A percentile compares a stretch with the other conserved stretches of the same genome.
Conservation (phyloP, 2,113 vertebrate genomes). For the Corythoichthys haematopterus region DNA sequence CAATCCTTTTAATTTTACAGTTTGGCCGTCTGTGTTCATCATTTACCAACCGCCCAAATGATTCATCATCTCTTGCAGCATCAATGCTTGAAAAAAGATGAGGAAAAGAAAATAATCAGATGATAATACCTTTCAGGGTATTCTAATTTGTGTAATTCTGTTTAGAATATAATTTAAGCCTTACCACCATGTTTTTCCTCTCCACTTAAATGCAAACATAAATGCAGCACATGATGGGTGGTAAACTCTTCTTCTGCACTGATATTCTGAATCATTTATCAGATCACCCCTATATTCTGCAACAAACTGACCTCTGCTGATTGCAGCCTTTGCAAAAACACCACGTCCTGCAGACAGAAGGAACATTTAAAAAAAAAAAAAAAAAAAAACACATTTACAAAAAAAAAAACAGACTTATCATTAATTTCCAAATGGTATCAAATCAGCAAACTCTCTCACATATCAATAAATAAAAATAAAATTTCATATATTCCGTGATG, state of each 20-base stretch:
- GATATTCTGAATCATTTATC: no score
- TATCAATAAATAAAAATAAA: no score
- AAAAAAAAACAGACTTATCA: no score
- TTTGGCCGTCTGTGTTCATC: slow-evolving; percentile 1
- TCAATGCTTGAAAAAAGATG: slow-evolving; percentile 1
- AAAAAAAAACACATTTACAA: no score
- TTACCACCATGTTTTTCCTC: slow-evolving; percentile 38
- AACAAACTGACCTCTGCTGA: slow-evolving; percentile 37
- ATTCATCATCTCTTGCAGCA: neutral
- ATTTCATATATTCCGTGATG: no score
- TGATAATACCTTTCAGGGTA: neutral
- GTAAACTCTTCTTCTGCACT: no score
- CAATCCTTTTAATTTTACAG: neutral
- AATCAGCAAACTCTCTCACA: no score
- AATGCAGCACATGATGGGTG: slow-evolving; percentile 27
- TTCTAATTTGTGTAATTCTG: neutral
- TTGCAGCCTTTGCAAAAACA: slow-evolving; percentile 26
- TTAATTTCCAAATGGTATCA: no score
- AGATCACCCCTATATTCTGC: slow-evolving; percentile 21
- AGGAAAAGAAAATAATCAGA: neutral
- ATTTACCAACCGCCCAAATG: neutral
- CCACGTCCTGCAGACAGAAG: slow-evolving; percentile 19
- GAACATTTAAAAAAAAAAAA: no score
- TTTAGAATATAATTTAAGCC: neutral
- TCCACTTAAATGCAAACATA: slow-evolving; percentile 38